phyloP scores from a whole-genome alignment of 2,113 vertebrate species.

The Emydura subglobosa region DNA sequence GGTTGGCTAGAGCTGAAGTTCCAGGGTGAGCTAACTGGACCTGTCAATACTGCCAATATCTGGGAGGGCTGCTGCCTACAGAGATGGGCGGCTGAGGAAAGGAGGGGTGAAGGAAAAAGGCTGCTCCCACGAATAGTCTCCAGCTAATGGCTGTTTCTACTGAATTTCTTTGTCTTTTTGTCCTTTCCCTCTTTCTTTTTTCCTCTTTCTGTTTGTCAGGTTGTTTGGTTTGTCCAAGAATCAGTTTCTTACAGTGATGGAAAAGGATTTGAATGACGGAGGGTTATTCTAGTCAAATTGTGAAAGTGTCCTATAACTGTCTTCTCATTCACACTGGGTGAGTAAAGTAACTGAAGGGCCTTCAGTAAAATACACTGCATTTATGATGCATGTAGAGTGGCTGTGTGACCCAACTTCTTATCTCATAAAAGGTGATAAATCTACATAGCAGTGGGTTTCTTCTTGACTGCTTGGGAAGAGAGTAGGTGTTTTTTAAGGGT shows the following conservation, averaged over 20 bases:
- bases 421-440: not conserved
- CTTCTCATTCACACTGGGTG: not conserved
- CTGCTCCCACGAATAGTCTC: not conserved
- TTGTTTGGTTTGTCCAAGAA: not conserved
- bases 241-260: not conserved
- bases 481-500: not conserved
- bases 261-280: not conserved
- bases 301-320: not conserved
- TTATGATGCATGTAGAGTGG: not conserved
- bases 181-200: not conserved
- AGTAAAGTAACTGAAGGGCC: not conserved
- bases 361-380: not conserved
- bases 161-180: not conserved
- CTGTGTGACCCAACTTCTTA: not conserved
- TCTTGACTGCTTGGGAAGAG: not conserved
- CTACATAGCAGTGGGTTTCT: not conserved
- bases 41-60: too few relatives aligned
- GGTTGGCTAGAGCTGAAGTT: too few relatives aligned
- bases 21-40: too few relatives aligned
- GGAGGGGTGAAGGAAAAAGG: not conserved
- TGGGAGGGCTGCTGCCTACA: too few relatives aligned
- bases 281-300: not conserved
- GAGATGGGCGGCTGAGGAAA: not conserved
- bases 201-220: not conserved
- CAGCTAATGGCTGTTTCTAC: not conserved